A percentile compares a stretch with the other conserved stretches of the same genome.
Conservation (phyloP, 2,113 vertebrate genomes). For the Morone saxatilis region DNA sequence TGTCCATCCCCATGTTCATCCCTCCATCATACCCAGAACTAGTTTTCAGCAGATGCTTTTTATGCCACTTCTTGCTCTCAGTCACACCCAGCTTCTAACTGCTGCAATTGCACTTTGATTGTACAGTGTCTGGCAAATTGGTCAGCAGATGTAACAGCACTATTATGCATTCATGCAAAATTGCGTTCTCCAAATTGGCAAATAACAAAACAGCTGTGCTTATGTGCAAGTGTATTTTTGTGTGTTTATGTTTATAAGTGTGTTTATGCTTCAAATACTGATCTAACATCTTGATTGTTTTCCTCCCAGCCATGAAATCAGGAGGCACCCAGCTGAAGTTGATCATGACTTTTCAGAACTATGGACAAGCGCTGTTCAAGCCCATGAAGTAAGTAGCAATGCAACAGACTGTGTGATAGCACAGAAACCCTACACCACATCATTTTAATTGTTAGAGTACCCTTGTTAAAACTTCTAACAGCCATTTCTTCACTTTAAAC, state of each 20-base stretch:
- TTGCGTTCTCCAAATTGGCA: conserved; percentile 38
- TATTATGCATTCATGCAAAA: conserved; percentile 49
- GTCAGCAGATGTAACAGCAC: conserved; percentile 50
- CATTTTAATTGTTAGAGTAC: background rate
- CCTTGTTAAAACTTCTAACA: background rate
- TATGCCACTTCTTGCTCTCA: conserved; percentile 8
- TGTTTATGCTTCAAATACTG: conserved; percentile 31
- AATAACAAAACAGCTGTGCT: conserved; percentile 56
- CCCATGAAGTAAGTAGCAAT: conserved; percentile 96
- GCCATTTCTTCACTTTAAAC: conserved; percentile 4
- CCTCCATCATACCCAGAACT: conserved; percentile 16
- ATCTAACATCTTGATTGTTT: conserved; percentile 58
- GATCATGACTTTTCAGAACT: conserved; percentile 99
- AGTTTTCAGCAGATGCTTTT: conserved; percentile 38
- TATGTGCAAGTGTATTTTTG: background rate
- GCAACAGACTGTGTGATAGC: background rate
- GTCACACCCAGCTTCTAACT: conserved; percentile 29
- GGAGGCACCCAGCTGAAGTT: conserved; percentile 98
- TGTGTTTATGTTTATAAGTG: background rate
- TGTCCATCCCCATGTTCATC: background rate
- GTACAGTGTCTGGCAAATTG: conserved; percentile 40
- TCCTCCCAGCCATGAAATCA: conserved; percentile 94
- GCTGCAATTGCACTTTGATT: conserved; percentile 33
- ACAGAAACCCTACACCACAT: background rate
- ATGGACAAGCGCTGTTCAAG: conserved; percentile 91